A percentile compares a stretch with the other conserved stretches of the same genome.
Evolutionary conservation across 2,797 vertebrate species (phyloP).

Genomic region (Ataeniobius toweri): DNA sequence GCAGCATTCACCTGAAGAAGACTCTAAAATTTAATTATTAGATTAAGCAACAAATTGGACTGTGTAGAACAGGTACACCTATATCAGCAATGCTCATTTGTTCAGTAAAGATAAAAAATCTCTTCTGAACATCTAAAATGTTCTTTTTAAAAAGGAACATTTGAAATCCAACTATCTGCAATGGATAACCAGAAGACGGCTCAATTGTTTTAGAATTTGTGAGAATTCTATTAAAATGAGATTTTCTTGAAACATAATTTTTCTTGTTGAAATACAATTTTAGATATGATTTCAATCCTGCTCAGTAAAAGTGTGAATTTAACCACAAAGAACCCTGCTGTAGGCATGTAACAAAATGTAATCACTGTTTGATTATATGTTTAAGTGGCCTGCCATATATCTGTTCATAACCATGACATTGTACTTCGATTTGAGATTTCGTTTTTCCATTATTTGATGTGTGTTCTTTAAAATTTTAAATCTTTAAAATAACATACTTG

Average conservation of each 20-base stretch:
- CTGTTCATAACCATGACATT: neutral
- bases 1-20: neutral
- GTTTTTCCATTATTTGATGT: neutral
- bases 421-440: neutral
- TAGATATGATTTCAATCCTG: neutral
- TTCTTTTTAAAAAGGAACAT: neutral
- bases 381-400: neutral
- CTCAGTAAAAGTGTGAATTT: neutral
- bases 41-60: too few species aligned
- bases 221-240: neutral
- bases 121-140: neutral
- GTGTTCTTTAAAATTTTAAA: too few species aligned
- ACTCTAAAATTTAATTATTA: neutral
- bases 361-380: neutral
- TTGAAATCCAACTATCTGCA: neutral
- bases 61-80: too few species aligned
- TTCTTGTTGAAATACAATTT: neutral
- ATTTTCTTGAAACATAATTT: neutral
- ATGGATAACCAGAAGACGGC: neutral
- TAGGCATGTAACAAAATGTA: neutral
- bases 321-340: neutral
- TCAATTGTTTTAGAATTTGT: neutral
- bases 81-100: too few species aligned
- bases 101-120: neutral
- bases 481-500: too few species aligned